Conservation (phyloP, 2,797 vertebrate species). For the Phataginus tricuspis region DNA sequence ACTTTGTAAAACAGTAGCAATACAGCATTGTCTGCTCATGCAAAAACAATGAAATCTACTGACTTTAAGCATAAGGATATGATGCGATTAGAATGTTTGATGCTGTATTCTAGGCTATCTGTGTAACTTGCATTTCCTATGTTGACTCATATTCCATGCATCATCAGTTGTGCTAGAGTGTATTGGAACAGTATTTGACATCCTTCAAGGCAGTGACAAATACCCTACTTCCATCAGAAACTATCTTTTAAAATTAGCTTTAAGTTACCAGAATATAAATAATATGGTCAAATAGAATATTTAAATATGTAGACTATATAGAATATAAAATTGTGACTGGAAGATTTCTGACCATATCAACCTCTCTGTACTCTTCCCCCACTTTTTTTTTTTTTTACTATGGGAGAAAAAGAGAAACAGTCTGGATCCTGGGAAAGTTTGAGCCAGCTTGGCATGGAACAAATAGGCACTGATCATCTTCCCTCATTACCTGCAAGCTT, state of each 20-base stretch:
- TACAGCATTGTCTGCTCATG: neutral
- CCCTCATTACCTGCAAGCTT: neutral
- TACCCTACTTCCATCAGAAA: neutral
- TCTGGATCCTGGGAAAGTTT: neutral
- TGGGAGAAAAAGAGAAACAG: neutral
- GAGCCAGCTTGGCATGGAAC: neutral
- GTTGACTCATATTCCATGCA: neutral
- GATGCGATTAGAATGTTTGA: neutral
- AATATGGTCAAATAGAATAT: neutral
- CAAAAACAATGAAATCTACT: neutral
- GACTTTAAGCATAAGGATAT: neutral
- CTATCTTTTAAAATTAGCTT: neutral
- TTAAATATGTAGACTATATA: neutral
- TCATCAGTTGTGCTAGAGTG: neutral
- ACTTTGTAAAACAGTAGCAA: neutral
- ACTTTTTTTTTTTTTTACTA: neutral
- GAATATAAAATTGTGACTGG: neutral
- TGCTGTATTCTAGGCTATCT: neutral
- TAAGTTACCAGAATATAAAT: neutral
- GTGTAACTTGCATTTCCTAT: neutral
- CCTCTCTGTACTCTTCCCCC: neutral
- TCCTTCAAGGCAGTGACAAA: neutral
- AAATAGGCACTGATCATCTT: neutral
- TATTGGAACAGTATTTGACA: neutral
- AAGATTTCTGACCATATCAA: neutral